These are phyloP conservation scores for Neria commutata DNA, from an alignment of 2,888 invertebrate genomes.

Conservation along the genomic window DNA sequence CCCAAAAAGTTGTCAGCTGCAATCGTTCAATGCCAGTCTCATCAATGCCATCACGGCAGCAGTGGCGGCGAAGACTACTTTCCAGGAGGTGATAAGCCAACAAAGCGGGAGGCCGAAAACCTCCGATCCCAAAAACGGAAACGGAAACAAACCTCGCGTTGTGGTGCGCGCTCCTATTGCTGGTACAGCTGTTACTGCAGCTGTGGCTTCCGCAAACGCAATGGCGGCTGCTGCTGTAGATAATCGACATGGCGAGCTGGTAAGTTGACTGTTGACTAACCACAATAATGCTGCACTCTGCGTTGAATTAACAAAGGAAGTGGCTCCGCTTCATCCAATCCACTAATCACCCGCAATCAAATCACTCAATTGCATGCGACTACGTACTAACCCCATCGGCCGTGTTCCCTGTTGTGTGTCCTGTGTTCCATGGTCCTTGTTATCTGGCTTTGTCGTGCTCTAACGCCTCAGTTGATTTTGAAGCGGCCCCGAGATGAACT, in stretches of 20 bases:
- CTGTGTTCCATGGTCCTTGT: slow-evolving; percentile 27
- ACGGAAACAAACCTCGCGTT: slow-evolving; percentile 1
- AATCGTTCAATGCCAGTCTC: slow-evolving; percentile 21
- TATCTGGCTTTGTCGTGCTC: slow-evolving; percentile 33
- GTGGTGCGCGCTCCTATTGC: slow-evolving; percentile 3
- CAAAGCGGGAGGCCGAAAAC: background rate
- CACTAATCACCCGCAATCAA: background rate
- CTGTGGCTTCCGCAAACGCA: slow-evolving; percentile 14
- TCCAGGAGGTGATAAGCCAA: background rate
- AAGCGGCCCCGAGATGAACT: slow-evolving; percentile 58
- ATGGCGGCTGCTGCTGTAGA: slow-evolving; percentile 7
- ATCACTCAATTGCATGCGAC: slow-evolving; percentile 1
- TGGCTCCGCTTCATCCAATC: background rate
- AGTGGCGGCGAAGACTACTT: background rate
- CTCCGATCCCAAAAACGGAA: background rate
- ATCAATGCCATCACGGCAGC: background rate
- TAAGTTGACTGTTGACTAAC: too few species aligned
- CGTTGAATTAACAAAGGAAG: slow-evolving; percentile 10
- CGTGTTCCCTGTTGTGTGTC: slow-evolving; percentile 14
- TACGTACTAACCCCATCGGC: background rate
- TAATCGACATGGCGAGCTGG: too few species aligned
- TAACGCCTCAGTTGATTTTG: slow-evolving; percentile 55
- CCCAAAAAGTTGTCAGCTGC: slow-evolving; percentile 34
- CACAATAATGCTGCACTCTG: background rate
- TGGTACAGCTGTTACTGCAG: slow-evolving; percentile 10